These are phyloP conservation scores for Phyllostomus hastatus DNA, from an alignment of 2,113 vertebrate species.

Conservation along the genomic window DNA sequence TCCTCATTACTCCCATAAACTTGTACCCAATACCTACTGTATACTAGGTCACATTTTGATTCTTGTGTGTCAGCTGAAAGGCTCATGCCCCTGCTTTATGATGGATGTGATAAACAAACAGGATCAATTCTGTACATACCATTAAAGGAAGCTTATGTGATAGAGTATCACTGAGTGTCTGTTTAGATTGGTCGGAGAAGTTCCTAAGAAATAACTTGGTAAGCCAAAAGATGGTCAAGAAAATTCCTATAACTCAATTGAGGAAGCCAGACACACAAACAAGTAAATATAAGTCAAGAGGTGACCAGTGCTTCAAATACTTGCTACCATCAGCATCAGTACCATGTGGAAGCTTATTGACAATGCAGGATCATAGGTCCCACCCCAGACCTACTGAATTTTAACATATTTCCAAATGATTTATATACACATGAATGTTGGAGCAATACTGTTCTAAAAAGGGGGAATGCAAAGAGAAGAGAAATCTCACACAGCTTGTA, in stretches of 20 bases:
- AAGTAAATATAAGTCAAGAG: background rate
- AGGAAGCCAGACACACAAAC: background rate
- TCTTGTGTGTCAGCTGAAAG: background rate
- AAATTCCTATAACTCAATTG: background rate
- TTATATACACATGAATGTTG: background rate
- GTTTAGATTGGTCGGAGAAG: background rate
- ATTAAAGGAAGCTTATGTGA: background rate
- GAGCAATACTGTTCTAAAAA: background rate
- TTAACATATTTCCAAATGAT: background rate
- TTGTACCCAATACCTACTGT: background rate
- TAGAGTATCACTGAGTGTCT: background rate
- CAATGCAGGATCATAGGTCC: background rate
- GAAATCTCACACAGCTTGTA: background rate
- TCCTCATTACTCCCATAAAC: background rate
- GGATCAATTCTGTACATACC: background rate
- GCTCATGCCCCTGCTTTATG: background rate
- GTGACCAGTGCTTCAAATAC: background rate
- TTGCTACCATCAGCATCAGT: background rate
- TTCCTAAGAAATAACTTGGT: background rate
- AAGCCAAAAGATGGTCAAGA: background rate
- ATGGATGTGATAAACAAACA: background rate
- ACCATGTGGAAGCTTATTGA: background rate
- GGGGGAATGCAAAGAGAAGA: background rate
- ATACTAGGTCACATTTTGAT: background rate
- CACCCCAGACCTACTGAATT: background rate